Base-by-base conservation (phyloP, 2,888 invertebrate genomes). In the Epirrhoe tristata region DNA sequence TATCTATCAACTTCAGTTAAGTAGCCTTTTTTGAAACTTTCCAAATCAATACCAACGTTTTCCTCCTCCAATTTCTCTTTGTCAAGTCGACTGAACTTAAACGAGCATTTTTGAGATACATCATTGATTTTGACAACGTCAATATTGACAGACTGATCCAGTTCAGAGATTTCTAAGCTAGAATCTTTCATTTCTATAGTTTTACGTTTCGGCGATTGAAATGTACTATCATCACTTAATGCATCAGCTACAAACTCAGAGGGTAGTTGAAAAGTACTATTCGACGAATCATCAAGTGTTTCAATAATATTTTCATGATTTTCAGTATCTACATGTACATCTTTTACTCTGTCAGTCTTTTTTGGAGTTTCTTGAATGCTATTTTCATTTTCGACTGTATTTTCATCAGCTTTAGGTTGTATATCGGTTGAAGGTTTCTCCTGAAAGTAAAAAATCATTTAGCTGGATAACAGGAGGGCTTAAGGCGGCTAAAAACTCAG, bases 1-100 rank as follows among this genome's bases (percentile, higher is more conserved):
- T 5, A n/a, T 3, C 81, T 71, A 0, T 79, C 82, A 0, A 90
- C 85, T 70, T 91, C 92, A 0, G 77, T 84, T 0, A 92, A 62
- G 60, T 91, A 90, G 0, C 81, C 83, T 54, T 83, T 84, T 69
- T 92, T 89, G 34, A 92, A 92, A 1, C 76, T 84, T 12, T 91
- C 91, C 0, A 90, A 32, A 46, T 90, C 89, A 0, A 91, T 84
- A 57, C 83, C 81, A 0, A 85, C 52, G 6, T 82, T 78, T 0
- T 75, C 74, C 0, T 73, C 70, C 0, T 82, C 71, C 0, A 83
- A 52, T 0, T 69, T 73, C 0, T 86, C 85, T 59, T 87, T 84
- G 6, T 86, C 79, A 1, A 72, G 58, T 0, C 85, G 78, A 39
- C 83, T 88, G 31, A 87, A 86, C 73, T 90, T 88, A 0, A 88